Evolutionary conservation across 2,888 invertebrate genomes (phyloP).

Genomic region (Agriopis aurantiaria): DNA sequence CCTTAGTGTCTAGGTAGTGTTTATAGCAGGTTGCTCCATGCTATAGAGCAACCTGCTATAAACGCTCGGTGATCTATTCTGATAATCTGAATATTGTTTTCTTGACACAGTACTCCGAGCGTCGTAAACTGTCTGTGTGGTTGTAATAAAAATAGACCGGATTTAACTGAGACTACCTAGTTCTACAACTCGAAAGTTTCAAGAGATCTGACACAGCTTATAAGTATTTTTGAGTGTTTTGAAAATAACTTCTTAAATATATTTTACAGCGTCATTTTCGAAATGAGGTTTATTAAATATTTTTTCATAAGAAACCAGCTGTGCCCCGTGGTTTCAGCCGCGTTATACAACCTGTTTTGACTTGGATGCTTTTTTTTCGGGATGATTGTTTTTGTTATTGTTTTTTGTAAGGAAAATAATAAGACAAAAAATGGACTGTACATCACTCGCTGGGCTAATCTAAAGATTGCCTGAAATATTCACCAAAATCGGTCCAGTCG

Average conservation of each 20-base stretch:
- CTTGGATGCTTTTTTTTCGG: no score
- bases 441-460: no score
- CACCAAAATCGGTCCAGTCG: no score
- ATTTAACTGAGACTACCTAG: constrained; percentile 11
- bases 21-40: background rate
- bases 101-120: constrained; percentile 30
- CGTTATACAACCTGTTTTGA: no score
- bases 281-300: background rate
- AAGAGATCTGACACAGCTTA: background rate
- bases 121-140: constrained; percentile 39
- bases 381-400: no score
- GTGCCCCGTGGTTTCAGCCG: no score
- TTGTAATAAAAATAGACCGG: constrained; percentile 25
- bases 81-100: constrained; percentile 32
- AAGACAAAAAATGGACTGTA: no score
- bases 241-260: background rate
- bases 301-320: no score
- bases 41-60: constrained; percentile 15
- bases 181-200: background rate
- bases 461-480: no score
- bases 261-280: background rate
- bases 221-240: background rate
- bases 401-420: no score
- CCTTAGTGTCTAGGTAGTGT: no score
- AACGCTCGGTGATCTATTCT: constrained; percentile 33